Base-by-base conservation (phyloP, 2,113 vertebrate species). In the Mystacornis crossleyi region DNA sequence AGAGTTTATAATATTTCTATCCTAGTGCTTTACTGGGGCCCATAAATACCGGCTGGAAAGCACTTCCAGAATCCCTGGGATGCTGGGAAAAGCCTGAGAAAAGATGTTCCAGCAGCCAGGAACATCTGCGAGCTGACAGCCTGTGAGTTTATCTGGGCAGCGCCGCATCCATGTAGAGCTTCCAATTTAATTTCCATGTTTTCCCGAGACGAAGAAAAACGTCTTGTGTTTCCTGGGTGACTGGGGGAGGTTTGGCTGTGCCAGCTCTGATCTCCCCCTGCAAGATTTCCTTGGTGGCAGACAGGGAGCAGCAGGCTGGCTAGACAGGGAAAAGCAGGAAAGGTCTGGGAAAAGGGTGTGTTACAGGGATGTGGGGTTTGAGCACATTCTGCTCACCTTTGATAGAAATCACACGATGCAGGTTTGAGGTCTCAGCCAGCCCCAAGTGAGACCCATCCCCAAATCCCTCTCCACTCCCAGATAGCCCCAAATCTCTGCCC, bases 171-270 rank as follows among this genome's bases (percentile, higher is more conserved):
- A 11, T 38, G 61, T 47, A 34, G 36, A 5, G 61, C 71, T 94
- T 93, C 81, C 93, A 95, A 89, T 96, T 94, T 87, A 38, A 94
- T 96, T 96, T 91, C 73, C 87, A 69, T 33, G 16, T 97, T 91
- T 95, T 95, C 57, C 81, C 5, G 36, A 71, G 77, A 72, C 86
- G 55, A 86, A 89, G 72, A 89, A 58, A 81, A 93, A 91, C 36
- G 40, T 75, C 84, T 93, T 53, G 53, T 65, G 81, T 93, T 96
- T 96, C 80, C 94, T 86, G 89, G 91, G 93, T 92, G 91, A 91
- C 57, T 89, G 83, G 81, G 58, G 72, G 86, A 93, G 88, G 66
- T 50, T 53, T 84, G 71, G 38, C 75, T 83, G 70, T 90, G 89
- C 91, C 91, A 93, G 85, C 89, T 92, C 91, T 84, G 79, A 91